These are phyloP conservation scores for Pheosia gnoma DNA, from an alignment of 2,888 invertebrate genomes.

Conservation along the genomic window DNA sequence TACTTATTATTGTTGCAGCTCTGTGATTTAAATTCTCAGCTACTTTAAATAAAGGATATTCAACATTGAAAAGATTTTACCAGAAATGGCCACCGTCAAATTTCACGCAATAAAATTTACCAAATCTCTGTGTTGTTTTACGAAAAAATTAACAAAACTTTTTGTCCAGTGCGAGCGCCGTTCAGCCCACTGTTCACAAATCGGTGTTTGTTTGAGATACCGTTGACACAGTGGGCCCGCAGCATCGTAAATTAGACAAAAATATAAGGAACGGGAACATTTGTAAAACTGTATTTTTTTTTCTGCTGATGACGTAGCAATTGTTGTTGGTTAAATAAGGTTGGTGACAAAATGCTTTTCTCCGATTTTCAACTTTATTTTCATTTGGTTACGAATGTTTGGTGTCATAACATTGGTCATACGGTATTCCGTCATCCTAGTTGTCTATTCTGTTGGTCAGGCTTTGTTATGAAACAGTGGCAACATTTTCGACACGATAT, in stretches of 20 bases:
- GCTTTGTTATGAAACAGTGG: constrained; percentile 39
- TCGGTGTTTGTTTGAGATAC: constrained; percentile 61
- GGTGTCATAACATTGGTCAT: constrained; percentile 29
- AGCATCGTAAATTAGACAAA: constrained; percentile 71
- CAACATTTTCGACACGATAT: constrained; percentile 29
- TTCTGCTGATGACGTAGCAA: constrained; percentile 52
- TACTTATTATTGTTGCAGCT: background rate
- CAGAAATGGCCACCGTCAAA: constrained; percentile 68
- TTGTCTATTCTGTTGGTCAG: constrained; percentile 40
- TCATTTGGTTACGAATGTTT: constrained; percentile 4
- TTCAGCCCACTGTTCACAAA: constrained; percentile 48
- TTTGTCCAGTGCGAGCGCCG: constrained; percentile 36
- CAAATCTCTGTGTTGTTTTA: constrained; percentile 62
- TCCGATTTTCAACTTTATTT: constrained; percentile 11
- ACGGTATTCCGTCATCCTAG: constrained; percentile 49
- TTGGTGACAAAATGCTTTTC: background rate
- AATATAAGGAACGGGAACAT: constrained; percentile 73
- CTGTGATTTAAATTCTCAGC: constrained; percentile 37
- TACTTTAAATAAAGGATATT: constrained; percentile 66
- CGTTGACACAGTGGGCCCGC: constrained; percentile 68
- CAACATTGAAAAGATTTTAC: constrained; percentile 56
- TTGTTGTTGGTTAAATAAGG: constrained; percentile 29
- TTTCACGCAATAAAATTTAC: constrained; percentile 70
- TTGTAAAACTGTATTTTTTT: constrained; percentile 69
- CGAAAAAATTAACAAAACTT: constrained; percentile 59